phyloP scores from a whole-genome alignment of 2,888 invertebrate genomes.

The Erebia palarica region DNA sequence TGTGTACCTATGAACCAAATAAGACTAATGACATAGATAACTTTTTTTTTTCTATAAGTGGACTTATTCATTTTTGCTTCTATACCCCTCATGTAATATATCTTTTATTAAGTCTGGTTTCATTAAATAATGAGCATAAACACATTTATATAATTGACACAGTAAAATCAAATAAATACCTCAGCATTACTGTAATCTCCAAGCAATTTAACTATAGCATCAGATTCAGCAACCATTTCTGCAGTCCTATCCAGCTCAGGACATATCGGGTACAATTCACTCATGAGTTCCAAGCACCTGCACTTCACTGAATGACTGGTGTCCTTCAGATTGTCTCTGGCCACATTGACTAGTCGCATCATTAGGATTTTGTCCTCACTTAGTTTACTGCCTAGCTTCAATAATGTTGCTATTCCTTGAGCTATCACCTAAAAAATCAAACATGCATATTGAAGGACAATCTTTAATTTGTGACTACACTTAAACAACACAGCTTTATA shows the following conservation, averaged over 20 bases:
- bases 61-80: too few relatives aligned
- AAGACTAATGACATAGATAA: too few relatives aligned
- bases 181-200: conserved; percentile 92
- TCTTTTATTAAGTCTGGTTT: too few relatives aligned
- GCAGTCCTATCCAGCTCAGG: conserved; percentile 69
- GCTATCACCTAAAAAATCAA: conserved; percentile 81
- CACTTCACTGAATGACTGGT: conserved; percentile 91
- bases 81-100: too few relatives aligned
- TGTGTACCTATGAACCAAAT: too few relatives aligned
- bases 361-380: conserved; percentile 82
- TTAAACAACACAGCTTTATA: too few relatives aligned
- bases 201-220: conserved; percentile 87
- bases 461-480: too few relatives aligned
- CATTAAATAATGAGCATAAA: too few relatives aligned
- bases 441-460: background rate
- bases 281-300: conserved; percentile 90
- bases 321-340: conserved; percentile 87
- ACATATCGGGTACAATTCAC: conserved; percentile 85
- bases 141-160: background rate
- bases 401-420: conserved; percentile 88
- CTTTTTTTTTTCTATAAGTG: too few relatives aligned
- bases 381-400: conserved; percentile 86
- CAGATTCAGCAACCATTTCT: conserved; percentile 81
- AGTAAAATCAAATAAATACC: conserved; percentile 50
- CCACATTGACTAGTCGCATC: conserved; percentile 84